A percentile compares a stretch with the other conserved stretches of the same genome.
phyloP scores from a whole-genome alignment of 2,113 vertebrate species.

The Varanus komodoensis region DNA sequence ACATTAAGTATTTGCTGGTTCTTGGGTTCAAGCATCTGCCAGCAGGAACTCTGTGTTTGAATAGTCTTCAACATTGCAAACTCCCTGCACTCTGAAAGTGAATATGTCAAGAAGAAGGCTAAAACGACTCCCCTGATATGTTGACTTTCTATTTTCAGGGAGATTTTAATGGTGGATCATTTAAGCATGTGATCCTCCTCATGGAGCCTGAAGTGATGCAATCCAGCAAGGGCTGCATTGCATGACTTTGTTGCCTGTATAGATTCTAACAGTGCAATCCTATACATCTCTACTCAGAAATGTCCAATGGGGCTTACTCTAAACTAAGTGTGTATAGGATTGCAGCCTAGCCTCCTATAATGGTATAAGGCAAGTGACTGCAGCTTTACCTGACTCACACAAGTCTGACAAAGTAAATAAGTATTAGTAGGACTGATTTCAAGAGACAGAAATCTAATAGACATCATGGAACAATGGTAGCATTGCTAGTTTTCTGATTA shows the following conservation, averaged over 20 bases:
- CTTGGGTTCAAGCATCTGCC: background rate
- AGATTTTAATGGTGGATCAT: background rate
- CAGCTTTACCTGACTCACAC: background rate
- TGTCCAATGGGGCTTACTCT: background rate
- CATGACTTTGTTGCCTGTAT: background rate
- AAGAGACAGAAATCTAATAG: background rate
- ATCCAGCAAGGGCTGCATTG: background rate
- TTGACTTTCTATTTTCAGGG: background rate
- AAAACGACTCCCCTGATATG: background rate
- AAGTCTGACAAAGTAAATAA: background rate
- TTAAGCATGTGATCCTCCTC: background rate
- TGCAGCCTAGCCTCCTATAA: background rate
- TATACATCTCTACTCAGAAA: background rate
- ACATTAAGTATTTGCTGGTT: background rate
- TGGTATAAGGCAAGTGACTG: background rate
- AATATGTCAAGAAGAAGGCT: no score
- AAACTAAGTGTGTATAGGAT: background rate
- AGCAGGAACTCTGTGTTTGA: background rate
- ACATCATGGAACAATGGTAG: background rate
- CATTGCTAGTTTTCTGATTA: background rate
- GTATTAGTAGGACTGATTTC: background rate
- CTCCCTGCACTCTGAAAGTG: background rate
- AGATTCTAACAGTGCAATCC: background rate
- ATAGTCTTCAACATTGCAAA: background rate
- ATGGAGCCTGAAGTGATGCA: background rate